Conservation (phyloP, 2,113 vertebrate genomes). For the Grantiella picta region DNA sequence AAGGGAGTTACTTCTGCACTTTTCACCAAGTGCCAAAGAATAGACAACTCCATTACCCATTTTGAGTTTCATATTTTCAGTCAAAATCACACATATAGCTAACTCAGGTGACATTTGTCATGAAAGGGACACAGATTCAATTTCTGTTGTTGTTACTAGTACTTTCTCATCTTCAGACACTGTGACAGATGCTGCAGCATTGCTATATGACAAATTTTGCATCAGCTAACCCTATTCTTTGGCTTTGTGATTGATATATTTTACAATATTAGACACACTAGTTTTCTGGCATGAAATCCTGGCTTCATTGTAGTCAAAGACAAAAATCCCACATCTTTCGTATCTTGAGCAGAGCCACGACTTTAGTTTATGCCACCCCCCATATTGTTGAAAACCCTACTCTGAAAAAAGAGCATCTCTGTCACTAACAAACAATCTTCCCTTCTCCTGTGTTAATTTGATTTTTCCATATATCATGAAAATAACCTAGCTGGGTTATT, state of each 20-base stretch:
- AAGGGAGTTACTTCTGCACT: slow-evolving; percentile 16
- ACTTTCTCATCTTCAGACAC: not conserved
- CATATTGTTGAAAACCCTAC: not conserved
- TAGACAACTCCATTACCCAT: slow-evolving; percentile 26
- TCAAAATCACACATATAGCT: slow-evolving; percentile 22
- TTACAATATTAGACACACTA: not conserved
- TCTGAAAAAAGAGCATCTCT: not conserved
- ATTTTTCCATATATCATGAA: not conserved
- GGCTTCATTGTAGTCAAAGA: not conserved
- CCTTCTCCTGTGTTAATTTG: not conserved
- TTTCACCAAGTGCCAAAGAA: slow-evolving; percentile 25
- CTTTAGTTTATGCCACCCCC: not conserved
- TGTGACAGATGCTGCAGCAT: slow-evolving; percentile 6
- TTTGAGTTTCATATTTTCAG: slow-evolving; percentile 33
- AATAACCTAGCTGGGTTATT: not conserved
- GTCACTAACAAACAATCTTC: not conserved
- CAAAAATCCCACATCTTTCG: not conserved
- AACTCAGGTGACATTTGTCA: slow-evolving; percentile 35
- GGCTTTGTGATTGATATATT: not conserved
- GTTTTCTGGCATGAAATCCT: not conserved
- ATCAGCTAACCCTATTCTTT: slow-evolving; percentile 7
- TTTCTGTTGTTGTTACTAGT: slow-evolving; percentile 30
- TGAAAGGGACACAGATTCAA: slow-evolving; percentile 10
- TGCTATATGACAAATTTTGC: not conserved
- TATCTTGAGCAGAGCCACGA: not conserved